phyloP scores from a whole-genome alignment of 2,797 vertebrate genomes.

The Clarias pachynema region DNA sequence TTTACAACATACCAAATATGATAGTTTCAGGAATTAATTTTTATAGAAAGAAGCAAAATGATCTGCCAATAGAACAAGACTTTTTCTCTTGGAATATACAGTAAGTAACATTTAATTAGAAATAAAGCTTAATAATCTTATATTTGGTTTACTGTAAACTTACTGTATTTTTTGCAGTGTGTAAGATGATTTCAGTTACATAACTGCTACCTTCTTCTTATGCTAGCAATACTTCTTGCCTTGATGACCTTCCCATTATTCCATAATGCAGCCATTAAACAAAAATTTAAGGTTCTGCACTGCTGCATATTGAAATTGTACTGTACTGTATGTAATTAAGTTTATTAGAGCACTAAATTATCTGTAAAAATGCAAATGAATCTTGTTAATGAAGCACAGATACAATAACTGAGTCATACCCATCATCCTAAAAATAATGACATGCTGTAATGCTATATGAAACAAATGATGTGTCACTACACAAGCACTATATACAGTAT shows the following conservation, averaged over 20 bases:
- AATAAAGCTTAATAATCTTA: too few relatives aligned
- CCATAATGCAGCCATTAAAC: not conserved
- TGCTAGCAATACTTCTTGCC: not conserved
- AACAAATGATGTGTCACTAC: not conserved
- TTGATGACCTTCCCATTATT: not conserved
- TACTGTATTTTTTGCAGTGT: too few relatives aligned
- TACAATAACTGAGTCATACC: not conserved
- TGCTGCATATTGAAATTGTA: not conserved
- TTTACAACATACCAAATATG: too few relatives aligned
- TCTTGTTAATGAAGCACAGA: conserved; percentile 9
- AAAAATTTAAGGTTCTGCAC: not conserved
- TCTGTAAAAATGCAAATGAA: not conserved
- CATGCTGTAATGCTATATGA: not conserved
- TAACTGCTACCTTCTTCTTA: not conserved
- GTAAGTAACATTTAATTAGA: too few relatives aligned
- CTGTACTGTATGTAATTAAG: not conserved
- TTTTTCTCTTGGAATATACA: too few relatives aligned
- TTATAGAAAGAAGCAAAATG: too few relatives aligned
- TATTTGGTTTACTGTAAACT: too few relatives aligned
- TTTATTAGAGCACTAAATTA: not conserved
- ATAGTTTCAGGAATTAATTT: too few relatives aligned
- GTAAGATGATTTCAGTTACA: not conserved
- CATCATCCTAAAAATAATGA: not conserved
- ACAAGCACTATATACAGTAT: not conserved
- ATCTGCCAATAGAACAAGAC: too few relatives aligned